phyloP scores from a whole-genome alignment of 2,113 vertebrate species.

The Marcusenius ussheri region DNA sequence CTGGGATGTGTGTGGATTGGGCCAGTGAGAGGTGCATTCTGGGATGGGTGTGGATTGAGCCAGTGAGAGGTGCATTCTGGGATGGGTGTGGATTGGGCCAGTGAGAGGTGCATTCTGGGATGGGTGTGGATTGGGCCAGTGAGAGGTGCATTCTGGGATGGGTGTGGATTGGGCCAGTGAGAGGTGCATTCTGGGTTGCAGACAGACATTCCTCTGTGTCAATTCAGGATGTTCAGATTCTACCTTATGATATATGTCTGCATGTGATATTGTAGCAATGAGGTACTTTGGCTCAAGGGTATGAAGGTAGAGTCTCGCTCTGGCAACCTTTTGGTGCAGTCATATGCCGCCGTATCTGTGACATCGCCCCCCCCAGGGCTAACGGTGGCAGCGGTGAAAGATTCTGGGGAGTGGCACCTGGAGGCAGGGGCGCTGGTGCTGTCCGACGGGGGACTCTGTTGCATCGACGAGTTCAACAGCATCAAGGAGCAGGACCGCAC shows the following conservation, averaged over 20 bases:
- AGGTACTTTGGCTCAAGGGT: not conserved
- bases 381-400: constrained; percentile 63
- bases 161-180: not conserved
- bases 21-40: not conserved
- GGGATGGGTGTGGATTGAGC: not conserved
- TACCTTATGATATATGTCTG: not conserved
- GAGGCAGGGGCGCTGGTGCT: constrained; percentile 78
- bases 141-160: not conserved
- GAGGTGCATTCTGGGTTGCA: not conserved
- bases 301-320: not conserved
- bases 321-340: not conserved
- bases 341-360: not conserved
- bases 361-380: constrained; percentile 41
- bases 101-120: not conserved
- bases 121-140: not conserved
- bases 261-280: not conserved
- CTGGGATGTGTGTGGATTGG: not conserved
- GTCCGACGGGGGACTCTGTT: constrained; percentile 89
- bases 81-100: not conserved
- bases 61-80: not conserved
- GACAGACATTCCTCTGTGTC: not conserved
- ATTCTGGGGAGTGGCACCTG: constrained; percentile 64
- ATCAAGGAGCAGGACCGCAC: constrained; percentile 94
- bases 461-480: constrained; percentile 96
- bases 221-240: not conserved